Evolutionary conservation across 2,113 vertebrate species (phyloP), one percentile per base, ranked within the genome.

Genomic region (Mohoua ochrocephala): DNA sequence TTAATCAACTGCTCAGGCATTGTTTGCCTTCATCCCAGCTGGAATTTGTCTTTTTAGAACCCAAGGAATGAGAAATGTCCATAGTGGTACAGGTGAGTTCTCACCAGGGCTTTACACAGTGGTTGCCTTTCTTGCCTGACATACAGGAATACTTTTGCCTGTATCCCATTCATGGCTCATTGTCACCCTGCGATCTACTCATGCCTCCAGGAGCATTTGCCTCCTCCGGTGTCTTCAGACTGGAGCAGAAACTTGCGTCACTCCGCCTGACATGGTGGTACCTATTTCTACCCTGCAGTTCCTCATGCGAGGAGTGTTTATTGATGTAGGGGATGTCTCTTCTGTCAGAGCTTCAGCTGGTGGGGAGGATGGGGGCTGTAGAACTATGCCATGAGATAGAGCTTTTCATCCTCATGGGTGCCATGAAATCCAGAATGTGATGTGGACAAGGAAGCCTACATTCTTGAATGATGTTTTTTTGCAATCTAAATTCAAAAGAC

Each of bases 391-490:
- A 27, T 4, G 12, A 86, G 27, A 19, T 1, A 31, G 9, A 81
- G 17, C 14, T 76, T 47, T 68, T 49, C 49, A 61, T 15, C 4
- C 11, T 24, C 16, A 23, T 10, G 31, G 6, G 27, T 26, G 41
- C 27, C 41, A 49, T 42, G 27, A 54, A 86, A 91, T 49, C 31
- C 31, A 50, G 41, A 33, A 80, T 21, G 30, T 37, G 9, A 30
- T 5, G 16, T 44, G 35, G 23, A 44, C 16, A 61, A 81, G 35
- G 27, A 86, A 68, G 30, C 8, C 20, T 75, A 33, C 5, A 6
- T 30, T 75, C 27, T 26, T 15, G 11, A 91, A n/a, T 0, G 0
- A 42, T 56, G 7, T 0, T n/a, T 23, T 87, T 45, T 20, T 70
- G 37, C 20, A 44, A 26, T 44, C 27, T 64, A 9, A 44, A 26